Base-by-base conservation (phyloP, 2,797 vertebrate genomes). In the Tolypeutes matacus region DNA sequence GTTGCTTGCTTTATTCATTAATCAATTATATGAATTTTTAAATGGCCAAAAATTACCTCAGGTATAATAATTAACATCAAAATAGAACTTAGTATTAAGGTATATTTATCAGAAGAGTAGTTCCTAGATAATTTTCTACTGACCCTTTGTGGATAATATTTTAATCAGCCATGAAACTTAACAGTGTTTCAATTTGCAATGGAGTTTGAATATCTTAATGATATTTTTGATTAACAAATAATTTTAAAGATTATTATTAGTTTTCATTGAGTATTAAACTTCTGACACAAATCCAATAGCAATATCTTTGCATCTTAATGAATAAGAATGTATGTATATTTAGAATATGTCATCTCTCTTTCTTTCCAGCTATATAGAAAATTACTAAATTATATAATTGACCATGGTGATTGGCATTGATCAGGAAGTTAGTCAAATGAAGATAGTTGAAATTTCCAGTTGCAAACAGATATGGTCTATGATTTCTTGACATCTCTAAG, bases 201-300 rank as follows among this genome's bases (percentile, higher is more conserved):
- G 36, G 8, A 29, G 4, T 85, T 73, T 69, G 27, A 70, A 18
- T 82, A 34, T 70, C n/a, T 93, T 51, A 85, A 82, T 80, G 27
- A 25, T 77, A 70, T 65, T 90, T 95, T 73, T 25, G 89, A 76
- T 91, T 89, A 89, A 91, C 51, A 87, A 77, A 89, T 72, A 76
- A 89, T 85, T 51, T 89, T 76, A 82, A 92, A 29, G 42, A 85
- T 46, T 67, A 34, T 46, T 53, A 94, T 69, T 78, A 62, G 29
- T 85, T 92, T 93, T 81, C 39, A 95, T 13, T 60, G 49, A 70
- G 15, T 46, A 25, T 73, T 67, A 39, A 81, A 60, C 42, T 60
- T 58, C 17, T 70, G 29, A 6, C n/a, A 85, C 84, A 7, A 13
- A 42, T 72, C 25, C 4, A 89, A 77, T 25, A 73, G 1, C 20